Conservation (phyloP, 2,888 invertebrate species). For the Ophion ellenae region DNA sequence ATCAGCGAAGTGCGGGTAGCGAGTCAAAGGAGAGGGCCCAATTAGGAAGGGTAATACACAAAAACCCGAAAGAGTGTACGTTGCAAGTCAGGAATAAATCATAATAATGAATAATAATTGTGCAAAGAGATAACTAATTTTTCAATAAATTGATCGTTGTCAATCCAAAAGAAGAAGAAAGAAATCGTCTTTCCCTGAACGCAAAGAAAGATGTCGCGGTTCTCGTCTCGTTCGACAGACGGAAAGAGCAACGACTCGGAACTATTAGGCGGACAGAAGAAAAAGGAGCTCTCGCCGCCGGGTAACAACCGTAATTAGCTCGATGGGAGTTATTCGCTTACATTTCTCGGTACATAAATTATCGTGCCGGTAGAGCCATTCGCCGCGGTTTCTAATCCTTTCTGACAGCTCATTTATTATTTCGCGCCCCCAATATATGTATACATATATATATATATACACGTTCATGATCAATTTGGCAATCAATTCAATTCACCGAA, state of each 20-base stretch:
- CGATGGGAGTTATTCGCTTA: slow-evolving; percentile 40
- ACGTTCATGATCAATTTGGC: neutral
- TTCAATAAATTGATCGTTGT: neutral
- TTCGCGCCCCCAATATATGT: neutral
- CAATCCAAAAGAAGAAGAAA: neutral
- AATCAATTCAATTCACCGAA: neutral
- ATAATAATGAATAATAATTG: no score
- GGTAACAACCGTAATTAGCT: slow-evolving; percentile 45
- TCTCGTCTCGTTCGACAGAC: slow-evolving; percentile 1
- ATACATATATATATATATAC: neutral
- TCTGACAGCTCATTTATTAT: slow-evolving; percentile 9
- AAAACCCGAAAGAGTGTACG: no score
- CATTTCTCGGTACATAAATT: slow-evolving; percentile 44
- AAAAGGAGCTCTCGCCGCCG: neutral
- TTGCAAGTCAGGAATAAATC: no score
- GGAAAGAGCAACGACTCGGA: slow-evolving; percentile 42
- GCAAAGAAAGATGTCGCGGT: neutral
- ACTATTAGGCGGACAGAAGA: slow-evolving; percentile 29
- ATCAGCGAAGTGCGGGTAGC: no score
- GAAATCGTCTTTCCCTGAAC: neutral
- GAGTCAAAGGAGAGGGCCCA: no score
- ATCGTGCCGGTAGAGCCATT: slow-evolving; percentile 1
- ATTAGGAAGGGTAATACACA: no score
- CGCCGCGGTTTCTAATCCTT: slow-evolving; percentile 25
- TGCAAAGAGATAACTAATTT: neutral